Percentiles rank a stretch among this genome's conserved stretches.
phyloP scores from a whole-genome alignment of 2,888 invertebrate genomes.

The Hypena proboscidalis region DNA sequence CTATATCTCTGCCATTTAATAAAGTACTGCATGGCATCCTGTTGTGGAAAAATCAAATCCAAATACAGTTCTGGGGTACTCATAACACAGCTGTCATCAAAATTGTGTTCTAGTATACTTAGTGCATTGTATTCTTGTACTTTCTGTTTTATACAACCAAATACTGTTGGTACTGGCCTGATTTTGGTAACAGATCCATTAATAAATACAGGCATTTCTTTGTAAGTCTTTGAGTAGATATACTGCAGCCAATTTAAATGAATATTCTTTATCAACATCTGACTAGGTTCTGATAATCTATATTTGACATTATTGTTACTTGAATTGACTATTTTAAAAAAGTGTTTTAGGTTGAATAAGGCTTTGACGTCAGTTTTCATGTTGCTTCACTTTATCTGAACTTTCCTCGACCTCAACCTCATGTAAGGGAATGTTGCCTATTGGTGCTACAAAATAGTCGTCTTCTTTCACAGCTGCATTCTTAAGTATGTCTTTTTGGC shows the following conservation, averaged over 20 bases:
- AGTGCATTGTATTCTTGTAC: conserved; percentile 37
- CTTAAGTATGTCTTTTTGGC: conserved; percentile 88
- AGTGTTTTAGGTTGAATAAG: conserved; percentile 59
- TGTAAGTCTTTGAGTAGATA: conserved; percentile 59
- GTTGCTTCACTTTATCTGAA: conserved; percentile 51
- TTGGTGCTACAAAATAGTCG: conserved; percentile 96
- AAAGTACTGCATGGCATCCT: conserved; percentile 87
- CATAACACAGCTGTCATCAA: conserved; percentile 37
- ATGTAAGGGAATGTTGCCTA: conserved; percentile 92
- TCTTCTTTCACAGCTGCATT: conserved; percentile 92
- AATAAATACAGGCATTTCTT: conserved; percentile 61
- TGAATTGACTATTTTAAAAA: conserved; percentile 54
- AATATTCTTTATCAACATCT: conserved; percentile 66
- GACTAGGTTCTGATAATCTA: conserved; percentile 59
- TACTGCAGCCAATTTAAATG: conserved; percentile 67
- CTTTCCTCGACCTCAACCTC: conserved; percentile 62
- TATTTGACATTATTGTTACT: conserved; percentile 45
- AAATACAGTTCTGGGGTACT: conserved; percentile 60
- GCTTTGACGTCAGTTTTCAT: conserved; percentile 71
- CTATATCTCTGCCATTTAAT: conserved; percentile 91
- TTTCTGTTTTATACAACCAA: conserved; percentile 52
- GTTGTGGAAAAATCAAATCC: conserved; percentile 71
- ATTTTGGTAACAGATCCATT: conserved; percentile 31
- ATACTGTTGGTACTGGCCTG: conserved; percentile 36
- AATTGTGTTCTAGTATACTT: conserved; percentile 41